Conservation (phyloP, 2,888 invertebrate genomes). For the Parnassius orleans region DNA sequence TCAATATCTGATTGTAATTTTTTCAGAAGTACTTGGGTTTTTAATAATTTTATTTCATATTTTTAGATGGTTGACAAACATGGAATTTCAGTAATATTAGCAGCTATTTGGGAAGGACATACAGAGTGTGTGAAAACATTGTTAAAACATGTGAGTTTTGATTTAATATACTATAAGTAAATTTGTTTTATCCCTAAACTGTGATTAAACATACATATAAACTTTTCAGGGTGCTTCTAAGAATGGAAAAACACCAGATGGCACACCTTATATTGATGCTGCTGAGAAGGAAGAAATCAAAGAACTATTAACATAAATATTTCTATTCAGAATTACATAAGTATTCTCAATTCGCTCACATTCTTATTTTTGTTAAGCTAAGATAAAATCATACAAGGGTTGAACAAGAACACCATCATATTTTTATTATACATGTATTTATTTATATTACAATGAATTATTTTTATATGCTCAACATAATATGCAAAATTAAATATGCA, state of each 20-base stretch:
- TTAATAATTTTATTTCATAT: not conserved
- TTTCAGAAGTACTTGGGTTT: no score
- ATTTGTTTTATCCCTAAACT: not conserved
- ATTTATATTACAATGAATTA: constrained; percentile 73
- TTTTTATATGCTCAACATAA: constrained; percentile 74
- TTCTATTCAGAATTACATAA: constrained; percentile 33
- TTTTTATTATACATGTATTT: constrained; percentile 73
- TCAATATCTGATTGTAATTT: no score
- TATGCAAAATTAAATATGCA: constrained; percentile 53
- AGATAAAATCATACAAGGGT: constrained; percentile 51
- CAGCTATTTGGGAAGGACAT: constrained; percentile 98
- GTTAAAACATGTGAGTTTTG: constrained; percentile 87
- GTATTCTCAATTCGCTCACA: constrained; percentile 46
- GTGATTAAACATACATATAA: not conserved
- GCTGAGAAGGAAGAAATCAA: constrained; percentile 96
- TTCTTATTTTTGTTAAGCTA: constrained; percentile 58
- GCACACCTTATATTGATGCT: constrained; percentile 91
- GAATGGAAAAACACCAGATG: constrained; percentile 92
- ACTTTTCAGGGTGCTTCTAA: constrained; percentile 88
- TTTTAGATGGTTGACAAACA: constrained; percentile 94
- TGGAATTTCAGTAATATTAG: constrained; percentile 95
- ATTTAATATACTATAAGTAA: not conserved
- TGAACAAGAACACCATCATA: constrained; percentile 52
- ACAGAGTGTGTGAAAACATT: constrained; percentile 94
- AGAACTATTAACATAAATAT: constrained; percentile 80